Evolutionary conservation across 2,113 vertebrate genomes (phyloP), one percentile per base, ranked within the genome.

Genomic region (Eubucco bourcierii): DNA sequence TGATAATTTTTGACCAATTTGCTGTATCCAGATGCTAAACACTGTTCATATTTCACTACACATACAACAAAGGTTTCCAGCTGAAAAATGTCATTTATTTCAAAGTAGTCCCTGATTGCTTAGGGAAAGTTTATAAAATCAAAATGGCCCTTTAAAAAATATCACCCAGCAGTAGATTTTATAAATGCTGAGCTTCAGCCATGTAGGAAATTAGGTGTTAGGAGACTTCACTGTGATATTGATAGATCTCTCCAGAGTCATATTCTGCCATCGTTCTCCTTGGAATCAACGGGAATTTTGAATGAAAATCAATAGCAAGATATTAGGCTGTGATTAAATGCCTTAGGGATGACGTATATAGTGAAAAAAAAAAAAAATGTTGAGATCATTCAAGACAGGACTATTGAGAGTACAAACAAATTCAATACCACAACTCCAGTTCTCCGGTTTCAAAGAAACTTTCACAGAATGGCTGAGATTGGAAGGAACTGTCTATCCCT

Each of bases 121-220:
- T 9, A 90, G 31, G 21, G 18, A 80, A 34, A 24, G 33, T 85
- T 93, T 81, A 88, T 74, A 68, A 93, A 93, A 88, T 79, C 41
- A 90, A 92, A 92, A 80, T 10, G 29, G 50, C 14, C 68, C n/a
- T 87, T 91, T 34, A 95, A 91, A 94, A 88, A 94, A 88, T 65
- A 94, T 56, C 44, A 85, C 8, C 37, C 89, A 24, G 41, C 76
- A 79, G 46, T 64, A 80, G 81, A 90, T 79, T 72, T 85, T 52
- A 58, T 24, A 93, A 89, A 21, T 27, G n/a, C 31, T 79, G 79
- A 89, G n/a, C 31, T 87, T 71, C 59, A 81, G 37, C 74, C 53
- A 50, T 28, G 39, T 82, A 82, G 72, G 27, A 91, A 95, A 93
- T 67, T 19, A 59, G 11, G 68, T 47, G 23, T 63, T 72, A 58